These are phyloP conservation scores for Rhinopomastus cyanomelas DNA, from an alignment of 2,113 vertebrate genomes.

Conservation along the genomic window DNA sequence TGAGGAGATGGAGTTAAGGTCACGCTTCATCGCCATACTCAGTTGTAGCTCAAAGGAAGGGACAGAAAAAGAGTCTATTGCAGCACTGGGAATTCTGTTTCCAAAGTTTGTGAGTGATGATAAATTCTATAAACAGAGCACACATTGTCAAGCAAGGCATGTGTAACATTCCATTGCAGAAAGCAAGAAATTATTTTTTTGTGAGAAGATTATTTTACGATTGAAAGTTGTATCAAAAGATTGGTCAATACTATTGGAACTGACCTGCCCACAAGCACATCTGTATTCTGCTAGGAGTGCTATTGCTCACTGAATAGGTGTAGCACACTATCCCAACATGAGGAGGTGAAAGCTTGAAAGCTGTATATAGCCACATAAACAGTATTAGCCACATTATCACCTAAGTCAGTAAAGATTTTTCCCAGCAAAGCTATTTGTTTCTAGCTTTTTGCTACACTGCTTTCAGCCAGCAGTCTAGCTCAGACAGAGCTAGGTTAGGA, in stretches of 20 bases:
- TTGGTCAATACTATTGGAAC: neutral
- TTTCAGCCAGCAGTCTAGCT: neutral
- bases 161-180: no score
- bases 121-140: neutral
- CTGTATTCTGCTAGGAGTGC: neutral
- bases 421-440: neutral
- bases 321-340: rapidly evolving
- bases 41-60: neutral
- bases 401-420: neutral
- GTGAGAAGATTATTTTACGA: neutral
- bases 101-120: neutral
- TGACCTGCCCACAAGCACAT: neutral
- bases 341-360: neutral
- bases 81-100: neutral
- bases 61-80: neutral
- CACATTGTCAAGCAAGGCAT: neutral
- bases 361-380: neutral
- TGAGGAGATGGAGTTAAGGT: neutral
- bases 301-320: neutral
- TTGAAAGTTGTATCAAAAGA: neutral
- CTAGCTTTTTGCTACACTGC: neutral
- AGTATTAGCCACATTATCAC: neutral
- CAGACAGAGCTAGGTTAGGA: neutral
- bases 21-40: neutral
- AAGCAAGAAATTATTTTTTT: no score